These are phyloP conservation scores for Orchesellides sinensis DNA, from an alignment of 2,888 invertebrate species.

Conservation along the genomic window DNA sequence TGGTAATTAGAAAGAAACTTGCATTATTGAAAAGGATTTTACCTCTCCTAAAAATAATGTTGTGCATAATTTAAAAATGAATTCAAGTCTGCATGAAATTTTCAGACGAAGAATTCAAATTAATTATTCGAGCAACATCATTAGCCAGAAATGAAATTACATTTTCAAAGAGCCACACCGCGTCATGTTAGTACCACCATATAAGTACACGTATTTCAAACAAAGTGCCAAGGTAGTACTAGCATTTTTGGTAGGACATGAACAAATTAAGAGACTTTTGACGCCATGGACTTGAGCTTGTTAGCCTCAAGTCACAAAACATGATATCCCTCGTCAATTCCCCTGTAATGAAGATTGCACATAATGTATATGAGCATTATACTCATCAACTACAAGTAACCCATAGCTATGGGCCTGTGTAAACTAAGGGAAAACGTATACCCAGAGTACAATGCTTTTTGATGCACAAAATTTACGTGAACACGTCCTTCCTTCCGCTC, in stretches of 20 bases:
- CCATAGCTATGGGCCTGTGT: background rate
- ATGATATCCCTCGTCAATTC: background rate
- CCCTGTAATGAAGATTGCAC: background rate
- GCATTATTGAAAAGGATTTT: too few species aligned
- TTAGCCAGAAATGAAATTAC: slow-evolving; percentile 40
- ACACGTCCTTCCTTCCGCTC: slow-evolving; percentile 42
- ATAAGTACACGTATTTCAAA: background rate
- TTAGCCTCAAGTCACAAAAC: background rate
- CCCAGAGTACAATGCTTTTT: too few species aligned
- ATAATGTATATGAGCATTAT: background rate
- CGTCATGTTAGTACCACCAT: background rate
- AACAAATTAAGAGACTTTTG: slow-evolving; percentile 10
- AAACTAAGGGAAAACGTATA: background rate
- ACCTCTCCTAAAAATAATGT: too few species aligned
- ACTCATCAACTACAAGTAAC: background rate
- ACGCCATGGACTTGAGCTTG: background rate
- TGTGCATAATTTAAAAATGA: too few species aligned
- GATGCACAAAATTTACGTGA: background rate
- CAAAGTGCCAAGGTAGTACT: background rate
- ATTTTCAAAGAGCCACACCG: slow-evolving; percentile 21
- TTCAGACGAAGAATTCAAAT: slow-evolving; percentile 12
- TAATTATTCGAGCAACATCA: slow-evolving; percentile 46
- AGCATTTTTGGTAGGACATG: background rate
- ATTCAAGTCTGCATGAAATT: too few species aligned
- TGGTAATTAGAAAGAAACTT: too few species aligned